These are phyloP conservation scores for Ephydatia muelleri DNA, from an alignment of 37 sponge, comb jelly and placozoan species.

Conservation along the genomic window DNA sequence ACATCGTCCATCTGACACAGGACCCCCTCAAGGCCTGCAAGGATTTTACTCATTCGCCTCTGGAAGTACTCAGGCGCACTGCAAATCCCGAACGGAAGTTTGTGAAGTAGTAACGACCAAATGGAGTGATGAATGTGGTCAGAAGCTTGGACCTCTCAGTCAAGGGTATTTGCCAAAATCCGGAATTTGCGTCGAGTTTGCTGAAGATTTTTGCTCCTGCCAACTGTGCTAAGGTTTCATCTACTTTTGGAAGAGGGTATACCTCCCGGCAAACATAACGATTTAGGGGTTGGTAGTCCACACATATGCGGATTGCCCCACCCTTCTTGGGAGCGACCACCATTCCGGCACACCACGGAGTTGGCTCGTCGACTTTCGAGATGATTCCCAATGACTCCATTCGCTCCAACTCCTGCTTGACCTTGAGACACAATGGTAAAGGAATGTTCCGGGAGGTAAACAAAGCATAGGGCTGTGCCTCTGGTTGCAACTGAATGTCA, in stretches of 20 bases:
- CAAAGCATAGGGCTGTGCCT: slow-evolving; percentile 36
- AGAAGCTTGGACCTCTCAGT: slow-evolving; percentile 5
- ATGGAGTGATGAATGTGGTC: slow-evolving; percentile 15
- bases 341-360: slow-evolving; percentile 67
- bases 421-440: slow-evolving; percentile 33
- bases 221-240: slow-evolving; percentile 54
- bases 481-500: slow-evolving; percentile 24
- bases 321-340: slow-evolving; percentile 41
- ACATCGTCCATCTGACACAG: slow-evolving; percentile 38
- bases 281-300: slow-evolving; percentile 47
- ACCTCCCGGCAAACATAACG: slow-evolving; percentile 45
- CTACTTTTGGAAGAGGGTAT: slow-evolving; percentile 57
- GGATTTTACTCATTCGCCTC: slow-evolving; percentile 28
- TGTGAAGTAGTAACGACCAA: not conserved
- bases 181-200: slow-evolving; percentile 54
- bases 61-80: slow-evolving; percentile 47
- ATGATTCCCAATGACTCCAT: slow-evolving; percentile 59
- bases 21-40: slow-evolving; percentile 34
- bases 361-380: slow-evolving; percentile 48
- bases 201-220: slow-evolving; percentile 50
- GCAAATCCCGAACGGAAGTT: slow-evolving; percentile 14
- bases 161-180: no score
- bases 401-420: slow-evolving; percentile 12
- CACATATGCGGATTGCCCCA: slow-evolving; percentile 49
- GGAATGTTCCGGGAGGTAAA: slow-evolving; percentile 40